Conservation (phyloP, 2,113 vertebrate species). For the Proteles cristata region DNA sequence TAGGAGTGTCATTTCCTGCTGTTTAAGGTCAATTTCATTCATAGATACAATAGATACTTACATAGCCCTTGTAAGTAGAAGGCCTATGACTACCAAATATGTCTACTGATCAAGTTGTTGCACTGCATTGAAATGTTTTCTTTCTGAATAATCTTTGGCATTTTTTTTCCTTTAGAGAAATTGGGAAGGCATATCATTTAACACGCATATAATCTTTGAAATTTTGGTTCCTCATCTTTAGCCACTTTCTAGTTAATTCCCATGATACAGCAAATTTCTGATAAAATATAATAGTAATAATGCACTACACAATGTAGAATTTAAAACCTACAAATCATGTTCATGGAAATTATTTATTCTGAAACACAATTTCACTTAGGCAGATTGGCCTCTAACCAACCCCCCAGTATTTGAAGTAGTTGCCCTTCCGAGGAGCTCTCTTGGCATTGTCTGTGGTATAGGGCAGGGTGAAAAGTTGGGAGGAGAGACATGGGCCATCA, state of each 20-base stretch:
- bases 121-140: background rate
- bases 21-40: background rate
- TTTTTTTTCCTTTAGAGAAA: background rate
- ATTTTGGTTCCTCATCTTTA: background rate
- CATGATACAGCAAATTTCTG: background rate
- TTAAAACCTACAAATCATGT: constrained; percentile 25
- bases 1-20: background rate
- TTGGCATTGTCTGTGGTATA: background rate
- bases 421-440: background rate
- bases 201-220: constrained; percentile 42
- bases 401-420: background rate
- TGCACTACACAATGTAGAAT: background rate
- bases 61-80: background rate
- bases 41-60: background rate
- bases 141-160: background rate
- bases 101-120: background rate
- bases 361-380: background rate
- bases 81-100: background rate
- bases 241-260: background rate
- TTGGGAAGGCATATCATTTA: background rate
- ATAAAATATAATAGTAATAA: background rate
- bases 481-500: background rate
- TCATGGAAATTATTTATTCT: constrained; percentile 37
- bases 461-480: background rate
- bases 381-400: background rate